Conservation (phyloP, 2,113 vertebrate species). For the Macrotus californicus region DNA sequence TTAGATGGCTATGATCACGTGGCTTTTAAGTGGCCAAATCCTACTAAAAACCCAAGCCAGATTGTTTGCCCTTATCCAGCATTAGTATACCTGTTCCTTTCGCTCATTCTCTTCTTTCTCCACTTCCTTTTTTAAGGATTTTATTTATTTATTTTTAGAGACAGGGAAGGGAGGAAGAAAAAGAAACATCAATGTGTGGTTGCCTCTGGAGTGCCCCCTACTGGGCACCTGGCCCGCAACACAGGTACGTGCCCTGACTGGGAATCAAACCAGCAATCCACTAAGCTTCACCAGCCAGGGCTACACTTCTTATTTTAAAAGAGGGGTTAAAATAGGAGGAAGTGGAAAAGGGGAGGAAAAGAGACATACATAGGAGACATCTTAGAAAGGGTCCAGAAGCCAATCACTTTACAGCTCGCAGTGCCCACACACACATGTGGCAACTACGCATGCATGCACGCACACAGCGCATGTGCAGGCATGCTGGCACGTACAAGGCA, state of each 20-base stretch:
- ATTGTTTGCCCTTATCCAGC: background rate
- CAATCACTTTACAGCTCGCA: background rate
- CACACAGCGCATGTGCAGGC: too few relatives aligned
- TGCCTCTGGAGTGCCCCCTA: too few relatives aligned
- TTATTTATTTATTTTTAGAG: too few relatives aligned
- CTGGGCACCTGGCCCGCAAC: too few relatives aligned
- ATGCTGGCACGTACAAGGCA: background rate
- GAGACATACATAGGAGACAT: background rate
- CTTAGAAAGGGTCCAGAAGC: background rate
- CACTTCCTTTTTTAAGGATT: too few relatives aligned
- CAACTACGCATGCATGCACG: background rate
- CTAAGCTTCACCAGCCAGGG: too few relatives aligned
- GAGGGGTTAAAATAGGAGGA: background rate
- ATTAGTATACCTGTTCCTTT: background rate
- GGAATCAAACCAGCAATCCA: too few relatives aligned
- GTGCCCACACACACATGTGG: background rate
- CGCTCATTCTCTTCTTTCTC: background rate
- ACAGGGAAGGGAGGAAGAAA: too few relatives aligned
- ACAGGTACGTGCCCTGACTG: too few relatives aligned
- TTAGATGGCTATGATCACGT: background rate
- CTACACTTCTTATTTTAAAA: background rate
- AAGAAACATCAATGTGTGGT: too few relatives aligned
- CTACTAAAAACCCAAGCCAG: background rate
- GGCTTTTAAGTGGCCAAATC: background rate
- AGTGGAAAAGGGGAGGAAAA: background rate